Conservation (phyloP, 1,140 invertebrate species). For the Callitettix versicolor region DNA sequence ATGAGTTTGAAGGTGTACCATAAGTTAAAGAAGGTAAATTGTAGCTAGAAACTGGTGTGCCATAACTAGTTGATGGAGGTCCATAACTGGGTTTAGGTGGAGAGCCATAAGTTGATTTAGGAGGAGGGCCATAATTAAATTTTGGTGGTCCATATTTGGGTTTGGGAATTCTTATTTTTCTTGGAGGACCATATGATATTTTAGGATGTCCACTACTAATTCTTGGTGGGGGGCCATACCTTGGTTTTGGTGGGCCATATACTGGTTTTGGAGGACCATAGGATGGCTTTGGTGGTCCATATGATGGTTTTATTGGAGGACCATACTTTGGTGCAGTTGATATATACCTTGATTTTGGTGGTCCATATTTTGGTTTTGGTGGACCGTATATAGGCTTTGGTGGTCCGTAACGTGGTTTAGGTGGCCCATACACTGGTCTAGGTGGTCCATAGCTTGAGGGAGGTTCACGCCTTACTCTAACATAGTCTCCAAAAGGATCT, state of each 20-base stretch:
- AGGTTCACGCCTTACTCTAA: conserved; percentile 16
- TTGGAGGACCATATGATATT: conserved; percentile 25
- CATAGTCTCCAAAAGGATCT: conserved; percentile 10
- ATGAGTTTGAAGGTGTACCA: neutral
- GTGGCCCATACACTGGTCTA: conserved; percentile 16
- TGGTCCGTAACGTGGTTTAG: conserved; percentile 24
- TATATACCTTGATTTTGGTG: conserved; percentile 21
- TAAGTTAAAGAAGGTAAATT: conserved; percentile 7
- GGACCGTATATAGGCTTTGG: conserved; percentile 25
- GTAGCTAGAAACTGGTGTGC: conserved; percentile 14
- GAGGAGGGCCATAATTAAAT: conserved; percentile 26
- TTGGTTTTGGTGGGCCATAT: conserved; percentile 16
- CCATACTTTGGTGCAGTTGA: conserved; percentile 25
- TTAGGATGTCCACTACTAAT: conserved; percentile 18
- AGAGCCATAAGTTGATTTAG: conserved; percentile 23
- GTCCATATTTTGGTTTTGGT: conserved; percentile 15
- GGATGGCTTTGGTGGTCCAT: conserved; percentile 21
- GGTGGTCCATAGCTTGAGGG: conserved; percentile 16
- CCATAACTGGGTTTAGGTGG: conserved; percentile 23
- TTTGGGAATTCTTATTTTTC: conserved; percentile 23
- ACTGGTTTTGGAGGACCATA: conserved; percentile 20
- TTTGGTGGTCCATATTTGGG: conserved; percentile 21
- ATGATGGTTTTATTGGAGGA: conserved; percentile 11
- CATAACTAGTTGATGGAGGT: conserved; percentile 20
- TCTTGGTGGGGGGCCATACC: conserved; percentile 12